Conservation (phyloP, 2,888 invertebrate species). For the Trissolcus brochymenae region DNA sequence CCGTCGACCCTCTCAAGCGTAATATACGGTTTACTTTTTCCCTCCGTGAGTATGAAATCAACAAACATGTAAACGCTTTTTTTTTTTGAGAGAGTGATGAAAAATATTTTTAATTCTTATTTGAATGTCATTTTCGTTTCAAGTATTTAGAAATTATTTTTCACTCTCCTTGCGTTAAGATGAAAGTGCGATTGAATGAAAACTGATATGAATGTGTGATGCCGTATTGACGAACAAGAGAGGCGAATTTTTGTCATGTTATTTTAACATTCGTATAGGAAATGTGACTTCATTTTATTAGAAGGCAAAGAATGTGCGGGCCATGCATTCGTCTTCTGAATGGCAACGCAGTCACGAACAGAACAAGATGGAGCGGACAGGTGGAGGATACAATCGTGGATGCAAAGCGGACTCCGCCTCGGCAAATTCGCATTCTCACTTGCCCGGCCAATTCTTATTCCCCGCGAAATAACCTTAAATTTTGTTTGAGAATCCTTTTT, state of each 20-base stretch:
- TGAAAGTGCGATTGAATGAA: too few relatives aligned
- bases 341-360: conserved; percentile 59
- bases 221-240: too few relatives aligned
- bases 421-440: conserved; percentile 58
- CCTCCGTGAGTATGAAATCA: conserved; percentile 48
- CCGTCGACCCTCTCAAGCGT: conserved; percentile 61
- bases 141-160: too few relatives aligned
- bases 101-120: conserved; percentile 44
- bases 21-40: conserved; percentile 70
- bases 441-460: conserved; percentile 72
- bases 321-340: conserved; percentile 44
- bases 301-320: conserved; percentile 47
- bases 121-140: background rate
- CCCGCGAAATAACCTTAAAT: conserved; percentile 74
- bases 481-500: conserved; percentile 75
- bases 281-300: conserved; percentile 50
- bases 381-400: conserved; percentile 55
- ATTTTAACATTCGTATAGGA: conserved; percentile 45
- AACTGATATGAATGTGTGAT: too few relatives aligned
- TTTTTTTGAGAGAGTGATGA: conserved; percentile 57
- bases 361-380: conserved; percentile 30
- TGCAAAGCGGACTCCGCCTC: conserved; percentile 52
- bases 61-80: conserved; percentile 29
- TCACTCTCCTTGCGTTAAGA: background rate
- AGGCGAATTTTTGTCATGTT: background rate